These are phyloP conservation scores for Raja brachyura DNA, from an alignment of 2,113 vertebrate species.

Conservation along the genomic window DNA sequence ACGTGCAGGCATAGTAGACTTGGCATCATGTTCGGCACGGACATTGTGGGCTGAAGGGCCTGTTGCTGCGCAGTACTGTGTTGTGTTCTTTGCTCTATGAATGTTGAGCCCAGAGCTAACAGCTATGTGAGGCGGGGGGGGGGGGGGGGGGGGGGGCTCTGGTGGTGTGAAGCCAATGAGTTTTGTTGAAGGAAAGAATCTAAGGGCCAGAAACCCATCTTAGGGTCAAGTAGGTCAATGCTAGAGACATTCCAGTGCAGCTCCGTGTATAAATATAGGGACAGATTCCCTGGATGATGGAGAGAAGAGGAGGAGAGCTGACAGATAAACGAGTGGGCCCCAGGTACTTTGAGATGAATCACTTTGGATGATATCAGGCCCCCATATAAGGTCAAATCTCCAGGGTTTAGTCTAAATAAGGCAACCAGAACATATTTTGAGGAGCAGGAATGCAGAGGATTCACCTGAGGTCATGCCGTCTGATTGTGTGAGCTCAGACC, in stretches of 20 bases:
- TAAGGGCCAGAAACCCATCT: background rate
- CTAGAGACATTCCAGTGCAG: background rate
- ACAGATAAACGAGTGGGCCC: background rate
- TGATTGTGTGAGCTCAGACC: background rate
- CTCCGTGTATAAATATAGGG: background rate
- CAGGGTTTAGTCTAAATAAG: background rate
- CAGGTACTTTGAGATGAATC: background rate
- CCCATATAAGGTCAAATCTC: slow-evolving; percentile 9
- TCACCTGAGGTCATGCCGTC: background rate
- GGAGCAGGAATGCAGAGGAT: background rate
- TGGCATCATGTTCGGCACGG: too few species aligned
- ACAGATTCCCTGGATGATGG: background rate
- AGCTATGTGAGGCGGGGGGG: background rate
- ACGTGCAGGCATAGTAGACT: too few species aligned
- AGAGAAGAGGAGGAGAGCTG: background rate
- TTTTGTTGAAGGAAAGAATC: background rate
- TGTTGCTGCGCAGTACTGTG: too few species aligned
- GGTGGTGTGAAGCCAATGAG: background rate
- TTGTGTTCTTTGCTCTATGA: too few species aligned
- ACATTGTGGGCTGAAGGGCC: too few species aligned
- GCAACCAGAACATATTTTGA: background rate
- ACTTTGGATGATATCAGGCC: background rate
- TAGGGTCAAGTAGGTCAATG: background rate
- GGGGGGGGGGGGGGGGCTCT: background rate
- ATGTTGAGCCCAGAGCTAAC: background rate